Evolutionary conservation across 2,888 invertebrate species (phyloP).

Genomic region (Chaetogeoica ovagalla): DNA sequence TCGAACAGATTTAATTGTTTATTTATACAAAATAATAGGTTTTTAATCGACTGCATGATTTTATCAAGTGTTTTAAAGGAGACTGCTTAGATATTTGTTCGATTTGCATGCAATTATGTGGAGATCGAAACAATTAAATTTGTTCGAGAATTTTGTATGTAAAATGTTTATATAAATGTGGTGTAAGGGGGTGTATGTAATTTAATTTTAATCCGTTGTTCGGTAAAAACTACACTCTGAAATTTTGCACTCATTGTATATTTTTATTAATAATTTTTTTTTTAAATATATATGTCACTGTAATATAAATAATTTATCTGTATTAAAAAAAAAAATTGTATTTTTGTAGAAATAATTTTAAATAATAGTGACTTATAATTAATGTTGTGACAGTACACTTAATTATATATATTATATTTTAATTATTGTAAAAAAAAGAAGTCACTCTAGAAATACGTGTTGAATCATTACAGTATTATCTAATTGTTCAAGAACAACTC

Average conservation of each 20-base stretch:
- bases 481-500: neutral
- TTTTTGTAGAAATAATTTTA: constrained; percentile 8
- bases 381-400: constrained; percentile 8
- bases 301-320: constrained; percentile 13
- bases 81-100: neutral
- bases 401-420: neutral
- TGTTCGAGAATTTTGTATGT: constrained; percentile 6
- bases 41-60: neutral
- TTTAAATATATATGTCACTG: constrained; percentile 8
- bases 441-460: neutral
- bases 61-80: neutral
- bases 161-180: neutral
- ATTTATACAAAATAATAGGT: neutral
- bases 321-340: constrained; percentile 23
- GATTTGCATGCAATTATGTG: too few relatives aligned
- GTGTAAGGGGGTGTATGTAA: constrained; percentile 24
- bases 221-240: constrained; percentile 5
- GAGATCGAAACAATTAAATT: constrained; percentile 8
- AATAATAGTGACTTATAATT: constrained; percentile 19
- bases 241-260: constrained; percentile 4
- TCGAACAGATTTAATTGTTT: constrained; percentile 13
- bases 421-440: neutral
- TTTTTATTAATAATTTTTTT: neutral
- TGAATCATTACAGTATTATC: neutral
- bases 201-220: neutral